Evolutionary conservation across 2,888 invertebrate species (phyloP).

Genomic region (Agelastica alni): DNA sequence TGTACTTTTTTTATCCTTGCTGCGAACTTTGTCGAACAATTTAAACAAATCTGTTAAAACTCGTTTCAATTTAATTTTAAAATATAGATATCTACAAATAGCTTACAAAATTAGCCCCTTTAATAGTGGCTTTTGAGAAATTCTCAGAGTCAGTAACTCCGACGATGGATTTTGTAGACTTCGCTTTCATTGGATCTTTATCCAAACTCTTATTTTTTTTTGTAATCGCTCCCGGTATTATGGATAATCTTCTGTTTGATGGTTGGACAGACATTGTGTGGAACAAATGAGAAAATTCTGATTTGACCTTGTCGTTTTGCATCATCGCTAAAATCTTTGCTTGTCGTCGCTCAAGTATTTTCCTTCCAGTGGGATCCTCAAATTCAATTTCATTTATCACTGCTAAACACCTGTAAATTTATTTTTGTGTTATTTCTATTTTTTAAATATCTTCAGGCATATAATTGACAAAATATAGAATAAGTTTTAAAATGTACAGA

Average conservation of each 20-base stretch:
- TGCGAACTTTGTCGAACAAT: too few relatives aligned
- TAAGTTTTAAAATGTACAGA: too few relatives aligned
- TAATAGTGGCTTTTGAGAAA: too few relatives aligned
- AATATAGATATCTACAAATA: too few relatives aligned
- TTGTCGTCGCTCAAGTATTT: conserved; percentile 55
- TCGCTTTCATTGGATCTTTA: neutral
- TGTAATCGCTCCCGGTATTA: conserved; percentile 53
- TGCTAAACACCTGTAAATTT: conserved; percentile 44
- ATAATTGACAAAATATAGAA: neutral
- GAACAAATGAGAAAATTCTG: conserved; percentile 56
- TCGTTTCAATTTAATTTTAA: too few relatives aligned
- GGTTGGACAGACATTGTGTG: conserved; percentile 58
- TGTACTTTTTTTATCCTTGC: too few relatives aligned
- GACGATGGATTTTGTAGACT: neutral
- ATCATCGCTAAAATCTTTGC: conserved; percentile 55
- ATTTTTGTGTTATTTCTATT: too few relatives aligned
- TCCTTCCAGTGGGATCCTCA: conserved; percentile 50
- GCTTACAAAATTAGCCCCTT: too few relatives aligned
- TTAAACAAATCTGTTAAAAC: too few relatives aligned
- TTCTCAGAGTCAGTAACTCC: neutral
- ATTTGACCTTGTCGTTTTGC: conserved; percentile 53
- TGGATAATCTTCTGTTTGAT: conserved; percentile 55
- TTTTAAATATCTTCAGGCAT: too few relatives aligned
- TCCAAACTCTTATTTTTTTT: neutral
- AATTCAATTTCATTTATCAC: conserved; percentile 54